phyloP scores from a whole-genome alignment of 2,888 invertebrate genomes.

The Noctua janthina region DNA sequence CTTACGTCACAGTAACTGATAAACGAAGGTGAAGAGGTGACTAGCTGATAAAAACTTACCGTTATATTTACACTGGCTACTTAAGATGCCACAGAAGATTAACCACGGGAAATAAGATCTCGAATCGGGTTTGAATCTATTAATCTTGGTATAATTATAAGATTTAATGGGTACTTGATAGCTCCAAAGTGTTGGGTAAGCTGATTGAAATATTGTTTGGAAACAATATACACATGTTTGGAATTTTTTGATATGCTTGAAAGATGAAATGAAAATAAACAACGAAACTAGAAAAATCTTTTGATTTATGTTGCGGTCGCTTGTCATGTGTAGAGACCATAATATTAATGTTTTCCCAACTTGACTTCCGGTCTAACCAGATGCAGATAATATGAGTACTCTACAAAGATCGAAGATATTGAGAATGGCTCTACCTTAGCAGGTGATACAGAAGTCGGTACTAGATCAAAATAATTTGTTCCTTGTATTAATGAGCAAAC shows the following conservation, averaged over 20 bases:
- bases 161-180: conserved; percentile 55
- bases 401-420: not conserved
- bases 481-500: not conserved
- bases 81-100: conserved; percentile 67
- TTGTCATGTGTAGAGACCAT: not conserved
- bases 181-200: conserved; percentile 41
- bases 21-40: conserved; percentile 66
- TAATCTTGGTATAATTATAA: conserved; percentile 64
- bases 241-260: not conserved
- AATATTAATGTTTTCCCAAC: not conserved
- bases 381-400: conserved; percentile 8
- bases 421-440: not conserved
- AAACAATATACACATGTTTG: conserved; percentile 7
- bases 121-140: conserved; percentile 60
- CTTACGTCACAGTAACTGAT: conserved; percentile 60
- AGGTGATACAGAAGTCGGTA: not conserved
- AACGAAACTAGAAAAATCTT: not conserved
- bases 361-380: not conserved
- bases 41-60: conserved; percentile 64
- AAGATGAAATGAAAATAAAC: not conserved
- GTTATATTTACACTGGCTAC: conserved; percentile 66
- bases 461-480: not conserved
- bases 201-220: conserved; percentile 33
- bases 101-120: conserved; percentile 59
- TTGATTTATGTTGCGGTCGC: not conserved